phyloP scores from a whole-genome alignment of 2,888 invertebrate genomes.

The Lasiommata megera region DNA sequence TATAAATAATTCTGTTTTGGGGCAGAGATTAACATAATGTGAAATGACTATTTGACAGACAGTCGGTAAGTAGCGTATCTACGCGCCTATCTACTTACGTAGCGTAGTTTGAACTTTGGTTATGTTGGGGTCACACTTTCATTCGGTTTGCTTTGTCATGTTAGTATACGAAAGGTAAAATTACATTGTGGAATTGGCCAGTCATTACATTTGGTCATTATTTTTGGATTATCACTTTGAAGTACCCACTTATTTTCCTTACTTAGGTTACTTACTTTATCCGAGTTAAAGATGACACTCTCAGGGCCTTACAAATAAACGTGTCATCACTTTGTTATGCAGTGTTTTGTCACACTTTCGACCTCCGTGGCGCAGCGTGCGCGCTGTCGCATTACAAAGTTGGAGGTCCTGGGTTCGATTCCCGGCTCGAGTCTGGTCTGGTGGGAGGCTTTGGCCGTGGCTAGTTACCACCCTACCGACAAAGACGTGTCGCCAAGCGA shows the following conservation, averaged over 20 bases:
- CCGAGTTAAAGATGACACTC: neutral
- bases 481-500: too few relatives aligned
- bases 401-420: too few relatives aligned
- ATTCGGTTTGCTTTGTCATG: constrained; percentile 23
- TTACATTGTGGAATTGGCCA: neutral
- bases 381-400: too few relatives aligned
- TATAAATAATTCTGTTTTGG: too few relatives aligned
- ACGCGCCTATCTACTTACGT: neutral
- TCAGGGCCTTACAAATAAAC: too few relatives aligned
- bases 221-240: constrained; percentile 5
- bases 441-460: too few relatives aligned
- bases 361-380: too few relatives aligned
- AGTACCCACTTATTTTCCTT: neutral
- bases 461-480: too few relatives aligned
- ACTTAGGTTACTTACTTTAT: neutral
- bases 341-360: too few relatives aligned
- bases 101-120: neutral
- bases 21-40: too few relatives aligned
- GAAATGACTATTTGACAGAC: neutral
- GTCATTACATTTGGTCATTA: neutral
- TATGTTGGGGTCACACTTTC: constrained; percentile 22
- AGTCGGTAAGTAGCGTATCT: neutral
- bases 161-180: constrained; percentile 1
- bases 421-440: too few relatives aligned
- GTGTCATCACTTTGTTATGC: too few relatives aligned